Conservation (phyloP, 2,797 vertebrate genomes). For the Phataginus tetradactyla region DNA sequence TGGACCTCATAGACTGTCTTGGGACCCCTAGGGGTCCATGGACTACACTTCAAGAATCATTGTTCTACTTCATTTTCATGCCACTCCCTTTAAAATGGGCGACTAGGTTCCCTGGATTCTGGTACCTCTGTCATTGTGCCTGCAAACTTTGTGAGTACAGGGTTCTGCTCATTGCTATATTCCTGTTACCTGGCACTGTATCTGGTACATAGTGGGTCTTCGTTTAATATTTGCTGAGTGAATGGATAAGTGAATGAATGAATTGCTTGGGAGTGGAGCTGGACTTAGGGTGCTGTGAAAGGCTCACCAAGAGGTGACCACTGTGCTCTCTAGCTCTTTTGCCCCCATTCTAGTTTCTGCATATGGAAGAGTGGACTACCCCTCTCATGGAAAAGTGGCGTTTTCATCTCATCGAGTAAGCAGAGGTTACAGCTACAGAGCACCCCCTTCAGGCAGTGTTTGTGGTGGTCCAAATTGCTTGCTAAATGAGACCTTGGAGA, state of each 20-base stretch:
- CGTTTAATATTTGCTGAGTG: background rate
- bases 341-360: background rate
- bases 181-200: background rate
- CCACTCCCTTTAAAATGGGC: background rate
- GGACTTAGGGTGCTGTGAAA: background rate
- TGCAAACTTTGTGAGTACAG: background rate
- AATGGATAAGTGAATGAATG: background rate
- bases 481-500: constrained; percentile 23
- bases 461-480: background rate
- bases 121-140: background rate
- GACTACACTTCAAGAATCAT: background rate
- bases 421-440: background rate
- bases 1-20: background rate
- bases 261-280: background rate
- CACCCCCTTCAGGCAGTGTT: background rate
- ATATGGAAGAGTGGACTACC: background rate
- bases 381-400: background rate
- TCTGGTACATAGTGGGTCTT: background rate
- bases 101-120: background rate
- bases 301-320: background rate
- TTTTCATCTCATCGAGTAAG: background rate
- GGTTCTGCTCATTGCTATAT: background rate
- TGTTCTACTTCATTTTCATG: background rate
- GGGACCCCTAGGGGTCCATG: background rate
- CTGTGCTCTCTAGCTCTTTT: background rate